A percentile compares a stretch with the other conserved stretches of the same genome.
Evolutionary conservation across 2,888 invertebrate genomes (phyloP).

Genomic region (Nephrotoma appendiculata): DNA sequence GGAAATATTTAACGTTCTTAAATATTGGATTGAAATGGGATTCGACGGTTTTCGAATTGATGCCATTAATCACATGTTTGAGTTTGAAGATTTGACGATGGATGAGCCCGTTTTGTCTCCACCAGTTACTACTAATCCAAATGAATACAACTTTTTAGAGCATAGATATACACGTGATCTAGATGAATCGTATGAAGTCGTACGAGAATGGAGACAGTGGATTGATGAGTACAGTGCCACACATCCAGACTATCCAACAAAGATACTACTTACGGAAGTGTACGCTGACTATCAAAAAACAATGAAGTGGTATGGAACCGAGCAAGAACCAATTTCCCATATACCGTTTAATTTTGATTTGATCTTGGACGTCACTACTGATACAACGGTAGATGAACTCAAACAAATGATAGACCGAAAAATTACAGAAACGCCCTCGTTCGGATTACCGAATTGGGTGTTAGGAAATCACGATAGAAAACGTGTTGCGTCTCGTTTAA

Average conservation of each 20-base stretch:
- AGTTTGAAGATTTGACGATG: conserved; percentile 34
- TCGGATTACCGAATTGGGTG: conserved; percentile 42
- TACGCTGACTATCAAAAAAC: conserved; percentile 44
- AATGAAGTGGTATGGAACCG: conserved; percentile 46
- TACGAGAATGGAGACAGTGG: conserved; percentile 45
- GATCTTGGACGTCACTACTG: conserved; percentile 33
- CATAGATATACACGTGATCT: conserved; percentile 48
- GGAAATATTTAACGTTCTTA: conserved; percentile 49
- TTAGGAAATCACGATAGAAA: conserved; percentile 67
- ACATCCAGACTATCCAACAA: neutral
- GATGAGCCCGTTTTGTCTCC: conserved; percentile 39
- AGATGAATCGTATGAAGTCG: conserved; percentile 45
- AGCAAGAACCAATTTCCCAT: conserved; percentile 36
- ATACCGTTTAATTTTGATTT: conserved; percentile 47
- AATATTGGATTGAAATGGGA: conserved; percentile 70
- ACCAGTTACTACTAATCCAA: conserved; percentile 31
- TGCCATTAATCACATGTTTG: conserved; percentile 51
- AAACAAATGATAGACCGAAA: conserved; percentile 35
- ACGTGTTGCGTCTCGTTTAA: conserved; percentile 53
- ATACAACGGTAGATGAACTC: conserved; percentile 35
- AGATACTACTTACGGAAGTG: conserved; percentile 40
- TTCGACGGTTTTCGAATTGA: conserved; percentile 79
- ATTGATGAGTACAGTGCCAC: neutral
- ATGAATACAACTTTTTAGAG: conserved; percentile 39
- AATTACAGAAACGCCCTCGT: conserved; percentile 38